phyloP scores from a whole-genome alignment of 2,113 vertebrate genomes.

The Chloebia gouldiae region DNA sequence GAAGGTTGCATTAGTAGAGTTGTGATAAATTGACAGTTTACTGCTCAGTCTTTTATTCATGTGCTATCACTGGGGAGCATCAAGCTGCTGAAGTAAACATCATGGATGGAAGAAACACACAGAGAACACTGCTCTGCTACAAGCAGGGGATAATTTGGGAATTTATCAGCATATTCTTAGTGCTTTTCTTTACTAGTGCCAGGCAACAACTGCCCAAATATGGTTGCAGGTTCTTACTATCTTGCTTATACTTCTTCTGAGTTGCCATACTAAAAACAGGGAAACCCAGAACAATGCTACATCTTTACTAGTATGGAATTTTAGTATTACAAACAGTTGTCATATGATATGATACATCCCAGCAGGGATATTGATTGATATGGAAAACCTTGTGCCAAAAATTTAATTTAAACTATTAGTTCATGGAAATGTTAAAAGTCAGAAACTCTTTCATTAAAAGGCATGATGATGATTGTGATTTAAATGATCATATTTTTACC shows the following conservation, averaged over 20 bases:
- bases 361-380: neutral
- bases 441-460: neutral
- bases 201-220: neutral
- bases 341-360: neutral
- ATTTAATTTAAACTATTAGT: neutral
- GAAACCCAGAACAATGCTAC: neutral
- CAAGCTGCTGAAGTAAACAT: neutral
- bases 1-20: constrained; percentile 14
- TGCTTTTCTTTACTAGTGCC: neutral
- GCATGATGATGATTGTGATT: neutral
- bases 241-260: neutral
- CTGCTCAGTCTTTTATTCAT: constrained; percentile 49
- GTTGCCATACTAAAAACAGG: neutral
- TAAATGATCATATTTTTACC: neutral
- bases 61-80: neutral
- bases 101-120: neutral
- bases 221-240: neutral
- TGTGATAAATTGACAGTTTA: constrained; percentile 41
- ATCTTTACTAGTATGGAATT: neutral
- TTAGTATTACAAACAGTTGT: neutral
- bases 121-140: neutral
- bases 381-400: neutral
- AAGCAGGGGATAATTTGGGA: neutral
- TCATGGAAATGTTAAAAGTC: neutral
- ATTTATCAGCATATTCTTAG: neutral